Conservation (phyloP, 2,113 vertebrate genomes). For the Hassar affinis region DNA sequence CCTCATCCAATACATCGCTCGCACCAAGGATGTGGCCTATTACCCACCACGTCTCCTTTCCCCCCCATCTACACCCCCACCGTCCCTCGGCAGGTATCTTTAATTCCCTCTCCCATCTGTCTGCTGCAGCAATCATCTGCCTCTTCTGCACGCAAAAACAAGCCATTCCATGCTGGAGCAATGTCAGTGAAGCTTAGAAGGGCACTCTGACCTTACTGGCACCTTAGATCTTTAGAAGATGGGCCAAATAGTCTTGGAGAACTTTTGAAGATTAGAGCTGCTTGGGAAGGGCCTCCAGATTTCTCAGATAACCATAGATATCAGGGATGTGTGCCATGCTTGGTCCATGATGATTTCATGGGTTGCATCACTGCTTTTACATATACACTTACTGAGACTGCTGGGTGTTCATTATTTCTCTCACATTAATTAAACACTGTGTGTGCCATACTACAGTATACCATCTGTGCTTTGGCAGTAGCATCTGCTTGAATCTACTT, state of each 20-base stretch:
- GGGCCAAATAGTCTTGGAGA: slow-evolving; percentile 1
- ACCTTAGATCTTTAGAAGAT: neutral
- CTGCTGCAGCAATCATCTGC: slow-evolving; percentile 44
- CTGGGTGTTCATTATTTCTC: slow-evolving; percentile 3
- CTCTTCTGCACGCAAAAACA: slow-evolving; percentile 23
- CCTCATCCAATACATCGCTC: slow-evolving; percentile 93
- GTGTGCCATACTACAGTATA: slow-evolving; percentile 32
- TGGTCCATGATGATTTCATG: slow-evolving; percentile 19
- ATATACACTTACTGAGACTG: slow-evolving; percentile 9
- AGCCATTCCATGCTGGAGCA: slow-evolving; percentile 50
- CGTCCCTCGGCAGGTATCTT: slow-evolving; percentile 98
- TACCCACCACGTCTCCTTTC: slow-evolving; percentile 71
- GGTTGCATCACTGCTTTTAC: slow-evolving; percentile 38
- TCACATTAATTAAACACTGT: slow-evolving; percentile 32
- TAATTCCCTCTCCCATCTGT: slow-evolving; percentile 80
- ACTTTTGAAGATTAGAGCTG: slow-evolving; percentile 17
- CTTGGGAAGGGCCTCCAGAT: neutral
- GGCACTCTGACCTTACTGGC: slow-evolving; percentile 15
- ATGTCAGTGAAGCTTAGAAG: slow-evolving; percentile 12
- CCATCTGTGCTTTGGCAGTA: slow-evolving; percentile 47
- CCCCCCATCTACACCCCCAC: slow-evolving; percentile 81
- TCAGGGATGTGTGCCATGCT: slow-evolving; percentile 7
- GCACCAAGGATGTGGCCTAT: slow-evolving; percentile 76
- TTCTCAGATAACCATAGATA: neutral
- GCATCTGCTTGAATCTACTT: slow-evolving; percentile 42